These are phyloP conservation scores for Scolopax bukidnonensis DNA, from an alignment of 2,797 vertebrate genomes.

Conservation along the genomic window DNA sequence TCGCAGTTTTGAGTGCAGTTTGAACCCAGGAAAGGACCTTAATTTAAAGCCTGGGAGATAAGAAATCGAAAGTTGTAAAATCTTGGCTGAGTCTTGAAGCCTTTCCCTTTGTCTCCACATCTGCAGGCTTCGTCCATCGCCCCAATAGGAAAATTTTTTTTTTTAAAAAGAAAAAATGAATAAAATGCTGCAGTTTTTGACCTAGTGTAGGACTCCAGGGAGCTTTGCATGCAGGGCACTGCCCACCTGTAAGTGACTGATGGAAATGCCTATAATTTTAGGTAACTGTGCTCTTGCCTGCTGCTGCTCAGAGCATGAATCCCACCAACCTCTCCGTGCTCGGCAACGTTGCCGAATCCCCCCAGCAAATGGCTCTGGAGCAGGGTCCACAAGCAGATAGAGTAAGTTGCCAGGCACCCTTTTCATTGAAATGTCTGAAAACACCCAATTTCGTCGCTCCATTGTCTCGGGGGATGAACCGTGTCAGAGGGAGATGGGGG, in stretches of 20 bases:
- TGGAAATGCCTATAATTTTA: slow-evolving; percentile 72
- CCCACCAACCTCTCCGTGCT: slow-evolving; percentile 89
- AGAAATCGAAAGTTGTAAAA: not conserved
- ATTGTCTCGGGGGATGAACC: not conserved
- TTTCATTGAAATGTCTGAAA: not conserved
- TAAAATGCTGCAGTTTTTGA: not conserved
- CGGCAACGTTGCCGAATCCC: slow-evolving; percentile 86
- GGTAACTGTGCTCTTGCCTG: slow-evolving; percentile 90
- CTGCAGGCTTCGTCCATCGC: not conserved
- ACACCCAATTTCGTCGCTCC: not conserved
- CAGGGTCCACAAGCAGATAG: slow-evolving; percentile 84
- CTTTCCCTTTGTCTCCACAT: not conserved
- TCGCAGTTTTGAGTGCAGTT: not conserved
- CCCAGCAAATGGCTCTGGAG: slow-evolving; percentile 84
- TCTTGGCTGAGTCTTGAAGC: not conserved
- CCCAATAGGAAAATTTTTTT: not conserved
- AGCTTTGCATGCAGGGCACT: slow-evolving; percentile 34
- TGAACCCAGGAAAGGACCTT: not conserved
- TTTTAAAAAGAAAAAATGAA: too few relatives aligned
- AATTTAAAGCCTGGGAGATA: not conserved
- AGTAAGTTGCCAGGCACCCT: slow-evolving; percentile 65
- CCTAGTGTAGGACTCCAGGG: not conserved
- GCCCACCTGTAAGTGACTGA: not conserved
- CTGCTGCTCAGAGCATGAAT: slow-evolving; percentile 89
- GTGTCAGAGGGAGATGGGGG: not conserved